phyloP scores from a whole-genome alignment of 2,797 vertebrate species.

The Taeniopygia guttata region DNA sequence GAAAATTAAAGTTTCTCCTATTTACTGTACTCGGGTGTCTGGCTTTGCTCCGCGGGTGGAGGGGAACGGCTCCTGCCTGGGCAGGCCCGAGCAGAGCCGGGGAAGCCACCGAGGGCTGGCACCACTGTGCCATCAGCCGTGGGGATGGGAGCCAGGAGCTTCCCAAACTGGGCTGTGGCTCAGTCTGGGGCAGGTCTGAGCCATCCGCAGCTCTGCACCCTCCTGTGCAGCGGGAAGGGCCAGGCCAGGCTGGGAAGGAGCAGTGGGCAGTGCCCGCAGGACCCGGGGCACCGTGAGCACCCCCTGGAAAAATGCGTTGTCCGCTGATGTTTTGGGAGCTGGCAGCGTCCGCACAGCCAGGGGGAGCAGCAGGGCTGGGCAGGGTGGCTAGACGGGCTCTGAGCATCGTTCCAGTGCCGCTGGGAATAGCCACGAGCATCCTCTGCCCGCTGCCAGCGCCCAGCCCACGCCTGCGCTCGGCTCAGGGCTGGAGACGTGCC shows the following conservation, averaged over 20 bases:
- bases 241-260: background rate
- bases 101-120: background rate
- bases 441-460: too few relatives aligned
- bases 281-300: background rate
- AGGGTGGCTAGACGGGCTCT: background rate
- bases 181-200: rapidly evolving
- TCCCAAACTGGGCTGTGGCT: background rate
- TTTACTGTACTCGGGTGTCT: background rate
- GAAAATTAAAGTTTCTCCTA: slow-evolving; percentile 55
- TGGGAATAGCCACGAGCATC: background rate
- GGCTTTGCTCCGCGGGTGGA: background rate
- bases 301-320: rapidly evolving
- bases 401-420: background rate
- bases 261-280: rapidly evolving
- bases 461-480: background rate
- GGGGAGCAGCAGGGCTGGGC: background rate
- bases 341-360: background rate
- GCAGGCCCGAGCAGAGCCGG: background rate
- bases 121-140: rapidly evolving
- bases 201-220: rapidly evolving
- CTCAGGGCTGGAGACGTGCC: rapidly evolving
- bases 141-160: background rate
- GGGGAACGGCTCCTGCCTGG: background rate
- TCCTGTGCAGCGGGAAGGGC: background rate
- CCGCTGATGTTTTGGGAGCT: rapidly evolving